A percentile compares a stretch with the other conserved stretches of the same genome.
Evolutionary conservation across 2,797 vertebrate genomes (phyloP).

Genomic region (Arremon brunneinucha): DNA sequence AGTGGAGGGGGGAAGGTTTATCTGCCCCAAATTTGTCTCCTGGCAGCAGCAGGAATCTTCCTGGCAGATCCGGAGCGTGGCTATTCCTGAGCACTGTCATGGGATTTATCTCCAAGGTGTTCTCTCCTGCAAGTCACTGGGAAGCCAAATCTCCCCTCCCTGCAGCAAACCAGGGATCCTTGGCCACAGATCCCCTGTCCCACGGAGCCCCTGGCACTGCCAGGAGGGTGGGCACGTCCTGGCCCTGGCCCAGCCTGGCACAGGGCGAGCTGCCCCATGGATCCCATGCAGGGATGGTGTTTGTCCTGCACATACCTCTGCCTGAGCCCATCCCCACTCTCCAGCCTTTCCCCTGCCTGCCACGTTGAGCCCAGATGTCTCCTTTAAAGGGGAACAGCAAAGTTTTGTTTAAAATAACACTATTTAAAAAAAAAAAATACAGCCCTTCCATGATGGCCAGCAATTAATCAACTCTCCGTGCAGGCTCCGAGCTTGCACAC

Average conservation of each 20-base stretch:
- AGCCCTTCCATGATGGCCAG: slow-evolving; percentile 14
- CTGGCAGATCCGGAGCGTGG: neutral
- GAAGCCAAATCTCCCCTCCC: neutral
- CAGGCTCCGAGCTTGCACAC: neutral
- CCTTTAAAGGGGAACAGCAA: slow-evolving; percentile 63
- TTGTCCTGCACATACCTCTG: neutral
- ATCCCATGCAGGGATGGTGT: fast-evolving
- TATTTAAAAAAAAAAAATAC: neutral
- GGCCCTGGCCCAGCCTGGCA: neutral
- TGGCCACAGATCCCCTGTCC: neutral
- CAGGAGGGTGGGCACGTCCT: neutral
- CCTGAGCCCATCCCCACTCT: neutral
- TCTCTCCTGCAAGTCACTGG: neutral
- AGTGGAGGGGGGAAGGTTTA: neutral
- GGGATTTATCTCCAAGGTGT: fast-evolving
- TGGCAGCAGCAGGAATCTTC: neutral
- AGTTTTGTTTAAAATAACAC: slow-evolving; percentile 64
- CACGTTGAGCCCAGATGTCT: slow-evolving; percentile 64
- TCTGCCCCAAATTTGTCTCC: neutral
- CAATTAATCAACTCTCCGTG: slow-evolving; percentile 50
- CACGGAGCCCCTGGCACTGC: fast-evolving
- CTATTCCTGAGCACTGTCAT: fast-evolving
- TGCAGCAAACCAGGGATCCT: neutral
- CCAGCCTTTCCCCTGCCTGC: neutral
- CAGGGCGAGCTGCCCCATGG: neutral